Evolutionary conservation across 2,113 vertebrate genomes (phyloP), one percentile per base, ranked within the genome.

Genomic region (Hystrix cristata): DNA sequence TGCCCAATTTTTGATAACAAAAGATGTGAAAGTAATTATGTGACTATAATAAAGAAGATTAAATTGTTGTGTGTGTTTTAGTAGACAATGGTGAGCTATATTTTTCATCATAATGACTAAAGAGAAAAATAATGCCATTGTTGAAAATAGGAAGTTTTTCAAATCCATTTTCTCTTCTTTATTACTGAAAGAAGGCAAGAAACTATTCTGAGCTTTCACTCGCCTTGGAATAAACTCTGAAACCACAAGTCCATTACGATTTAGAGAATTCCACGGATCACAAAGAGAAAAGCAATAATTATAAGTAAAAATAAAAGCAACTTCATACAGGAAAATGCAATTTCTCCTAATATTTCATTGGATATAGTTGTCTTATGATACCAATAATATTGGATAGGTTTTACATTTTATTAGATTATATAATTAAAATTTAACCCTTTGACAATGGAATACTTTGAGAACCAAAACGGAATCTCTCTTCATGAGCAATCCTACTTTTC

Each of bases 111-210:
- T 74, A 90, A 87, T 43, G 38, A 90, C 74, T 27, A 89, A 92
- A 84, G 67, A 91, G 89, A 89, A 86, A 97, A 81, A 71, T 83
- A 19, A 90, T 76, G 51, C 13, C 23, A 48, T 46, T 69, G 11
- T 72, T 95, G 85, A 95, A 98, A 72, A 91, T 64, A 90, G 34
- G 43, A 53, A 89, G 83, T 34, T 95, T 92, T 94, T 85, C 19
- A 65, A 84, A 93, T 18, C 1, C 5, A 67, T 71, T 96, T 96
- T 59, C n/a, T 27, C 51, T 84, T 87, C 57, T 90, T 96, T 51
- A 65, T 59, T 96, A 21, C n/a, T 95, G 57, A 92, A 92, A 81
- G 67, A 71, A 87, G 14, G 29, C 80, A 57, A 55, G 57, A 88
- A 95, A 93, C 81, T 83, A 92, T 87, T 84, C 93, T 90, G 38